Percentiles rank a stretch among this genome's conserved stretches.
phyloP scores from a whole-genome alignment of 2,797 vertebrate species.

The Eidolon dupreanum region DNA sequence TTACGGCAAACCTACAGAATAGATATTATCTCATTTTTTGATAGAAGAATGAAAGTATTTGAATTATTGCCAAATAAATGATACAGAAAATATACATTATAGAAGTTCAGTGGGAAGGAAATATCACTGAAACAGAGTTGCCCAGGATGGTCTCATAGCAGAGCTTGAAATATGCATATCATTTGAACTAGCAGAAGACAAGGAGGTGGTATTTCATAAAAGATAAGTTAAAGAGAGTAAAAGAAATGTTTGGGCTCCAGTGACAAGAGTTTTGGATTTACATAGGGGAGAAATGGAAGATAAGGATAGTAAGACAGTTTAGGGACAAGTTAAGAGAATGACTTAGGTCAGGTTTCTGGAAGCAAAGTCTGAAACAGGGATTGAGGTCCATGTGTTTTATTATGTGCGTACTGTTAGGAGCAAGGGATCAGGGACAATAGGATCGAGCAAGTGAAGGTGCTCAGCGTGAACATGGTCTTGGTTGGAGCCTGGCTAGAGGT shows the following conservation, averaged over 20 bases:
- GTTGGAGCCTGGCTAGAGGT: background rate
- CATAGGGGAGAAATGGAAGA: background rate
- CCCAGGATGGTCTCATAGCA: background rate
- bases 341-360: background rate
- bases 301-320: background rate
- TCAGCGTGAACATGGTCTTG: too few relatives aligned
- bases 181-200: background rate
- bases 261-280: background rate
- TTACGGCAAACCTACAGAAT: background rate
- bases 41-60: background rate
- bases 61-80: background rate
- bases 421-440: background rate
- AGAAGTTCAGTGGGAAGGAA: background rate
- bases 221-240: background rate
- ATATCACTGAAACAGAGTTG: background rate
- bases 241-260: background rate
- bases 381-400: background rate
- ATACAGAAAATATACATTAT: background rate
- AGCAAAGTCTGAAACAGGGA: background rate
- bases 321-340: background rate
- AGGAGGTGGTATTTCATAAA: background rate
- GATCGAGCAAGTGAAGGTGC: background rate
- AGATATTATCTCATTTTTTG: background rate
- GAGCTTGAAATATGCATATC: background rate
- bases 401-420: background rate